A percentile compares a stretch with the other conserved stretches of the same genome.
These are phyloP conservation scores for Tamandua tetradactyla DNA, from an alignment of 2,797 vertebrate genomes.

Conservation along the genomic window DNA sequence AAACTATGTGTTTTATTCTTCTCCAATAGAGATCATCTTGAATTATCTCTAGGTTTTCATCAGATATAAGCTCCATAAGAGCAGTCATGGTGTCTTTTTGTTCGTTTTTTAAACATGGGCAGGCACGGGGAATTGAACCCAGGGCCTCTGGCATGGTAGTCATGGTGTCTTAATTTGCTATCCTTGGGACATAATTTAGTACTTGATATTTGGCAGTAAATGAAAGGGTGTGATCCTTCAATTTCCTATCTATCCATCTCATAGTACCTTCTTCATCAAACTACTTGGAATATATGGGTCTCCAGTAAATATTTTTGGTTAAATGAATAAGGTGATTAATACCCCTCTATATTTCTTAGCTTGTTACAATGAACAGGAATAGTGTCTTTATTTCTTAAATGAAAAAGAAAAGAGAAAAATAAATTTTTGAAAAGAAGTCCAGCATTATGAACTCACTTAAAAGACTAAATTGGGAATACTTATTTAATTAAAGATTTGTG, in stretches of 20 bases:
- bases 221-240: neutral
- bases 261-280: neutral
- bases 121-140: too few relatives aligned
- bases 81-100: neutral
- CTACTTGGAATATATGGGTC: neutral
- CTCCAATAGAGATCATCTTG: neutral
- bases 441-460: neutral
- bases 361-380: neutral
- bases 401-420: neutral
- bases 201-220: neutral
- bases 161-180: neutral
- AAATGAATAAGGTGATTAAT: neutral
- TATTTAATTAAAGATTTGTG: slow-evolving; percentile 10
- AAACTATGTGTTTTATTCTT: neutral
- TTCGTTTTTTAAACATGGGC: too few relatives aligned
- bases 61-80: neutral
- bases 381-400: slow-evolving; percentile 21
- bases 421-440: slow-evolving; percentile 23
- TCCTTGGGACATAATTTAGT: neutral
- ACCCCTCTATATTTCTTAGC: neutral
- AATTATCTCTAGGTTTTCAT: slow-evolving; percentile 9
- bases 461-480: neutral
- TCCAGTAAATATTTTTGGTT: neutral
- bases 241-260: neutral
- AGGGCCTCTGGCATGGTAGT: too few relatives aligned